Conservation (phyloP, 2,797 vertebrate genomes). For the Paratrypauchen microcephalus region DNA sequence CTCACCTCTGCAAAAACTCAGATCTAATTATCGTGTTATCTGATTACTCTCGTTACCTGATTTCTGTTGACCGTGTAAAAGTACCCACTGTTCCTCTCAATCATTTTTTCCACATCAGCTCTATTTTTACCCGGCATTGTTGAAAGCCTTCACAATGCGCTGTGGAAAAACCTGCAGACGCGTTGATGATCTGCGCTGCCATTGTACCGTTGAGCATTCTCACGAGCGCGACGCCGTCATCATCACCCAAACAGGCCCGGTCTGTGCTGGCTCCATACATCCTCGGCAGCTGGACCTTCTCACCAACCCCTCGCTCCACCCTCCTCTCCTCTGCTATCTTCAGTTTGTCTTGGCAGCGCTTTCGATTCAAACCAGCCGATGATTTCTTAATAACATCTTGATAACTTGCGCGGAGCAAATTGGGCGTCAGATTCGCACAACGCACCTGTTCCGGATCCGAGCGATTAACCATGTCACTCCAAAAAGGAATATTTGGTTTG, state of each 20-base stretch:
- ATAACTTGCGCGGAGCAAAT: slow-evolving; percentile 3
- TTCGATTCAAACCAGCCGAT: slow-evolving; percentile 22
- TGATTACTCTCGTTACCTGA: too few species aligned
- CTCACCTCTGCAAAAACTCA: too few species aligned
- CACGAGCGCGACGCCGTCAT: background rate
- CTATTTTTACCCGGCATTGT: background rate
- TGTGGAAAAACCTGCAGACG: background rate
- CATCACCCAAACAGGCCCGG: background rate
- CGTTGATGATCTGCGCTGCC: background rate
- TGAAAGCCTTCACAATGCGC: background rate
- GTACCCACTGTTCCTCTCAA: background rate
- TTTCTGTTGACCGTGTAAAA: background rate
- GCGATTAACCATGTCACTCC: slow-evolving; percentile 31
- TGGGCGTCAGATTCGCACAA: slow-evolving; percentile 11
- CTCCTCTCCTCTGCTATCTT: background rate
- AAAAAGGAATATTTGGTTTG: background rate
- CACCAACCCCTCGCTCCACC: background rate
- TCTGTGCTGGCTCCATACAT: too few species aligned
- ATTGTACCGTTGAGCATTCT: background rate
- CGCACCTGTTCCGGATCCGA: slow-evolving; percentile 32
- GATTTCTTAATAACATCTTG: slow-evolving; percentile 30
- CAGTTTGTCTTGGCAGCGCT: slow-evolving; percentile 25
- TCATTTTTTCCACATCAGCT: background rate
- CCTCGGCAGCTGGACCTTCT: background rate
- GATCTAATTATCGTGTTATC: too few species aligned